Evolutionary conservation across 2,888 invertebrate species (phyloP).

Genomic region (Lithophane semibrunnea): DNA sequence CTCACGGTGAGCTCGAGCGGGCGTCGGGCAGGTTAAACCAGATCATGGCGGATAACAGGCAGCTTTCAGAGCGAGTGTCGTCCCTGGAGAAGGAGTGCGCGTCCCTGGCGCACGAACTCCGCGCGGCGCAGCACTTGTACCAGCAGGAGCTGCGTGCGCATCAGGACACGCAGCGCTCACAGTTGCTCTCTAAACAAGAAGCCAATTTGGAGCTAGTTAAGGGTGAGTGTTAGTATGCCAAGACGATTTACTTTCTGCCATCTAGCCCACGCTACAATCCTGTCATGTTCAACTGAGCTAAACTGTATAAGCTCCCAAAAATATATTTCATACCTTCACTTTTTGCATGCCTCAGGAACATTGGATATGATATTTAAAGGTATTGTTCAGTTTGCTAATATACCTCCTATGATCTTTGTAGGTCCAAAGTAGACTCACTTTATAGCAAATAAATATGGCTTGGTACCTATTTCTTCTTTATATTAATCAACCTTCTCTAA

Average conservation of each 20-base stretch:
- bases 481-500: slow-evolving; percentile 15
- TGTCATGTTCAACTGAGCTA: slow-evolving; percentile 76
- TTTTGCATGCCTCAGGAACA: slow-evolving; percentile 92
- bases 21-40: slow-evolving; percentile 91
- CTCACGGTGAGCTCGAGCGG: slow-evolving; percentile 92
- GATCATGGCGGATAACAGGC: slow-evolving; percentile 94
- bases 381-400: slow-evolving; percentile 89
- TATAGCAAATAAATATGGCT: slow-evolving; percentile 41
- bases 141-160: slow-evolving; percentile 97
- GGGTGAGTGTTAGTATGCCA: slow-evolving; percentile 89
- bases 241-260: slow-evolving; percentile 49
- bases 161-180: slow-evolving; percentile 96
- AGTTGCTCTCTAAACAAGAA: slow-evolving; percentile 96
- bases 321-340: slow-evolving; percentile 83
- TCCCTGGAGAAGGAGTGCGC: slow-evolving; percentile 97
- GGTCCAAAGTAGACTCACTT: slow-evolving; percentile 57
- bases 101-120: slow-evolving; percentile 95
- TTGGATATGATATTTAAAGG: slow-evolving; percentile 93
- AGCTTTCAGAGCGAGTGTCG: slow-evolving; percentile 95
- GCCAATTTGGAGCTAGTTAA: slow-evolving; percentile 98
- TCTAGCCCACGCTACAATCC: slow-evolving; percentile 76
- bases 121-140: slow-evolving; percentile 95
- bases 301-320: slow-evolving; percentile 71
- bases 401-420: slow-evolving; percentile 63
- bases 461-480: slow-evolving; percentile 35